Evolutionary conservation across 1,140 invertebrate species (phyloP).

Genomic region (Bradysia coprophila): DNA sequence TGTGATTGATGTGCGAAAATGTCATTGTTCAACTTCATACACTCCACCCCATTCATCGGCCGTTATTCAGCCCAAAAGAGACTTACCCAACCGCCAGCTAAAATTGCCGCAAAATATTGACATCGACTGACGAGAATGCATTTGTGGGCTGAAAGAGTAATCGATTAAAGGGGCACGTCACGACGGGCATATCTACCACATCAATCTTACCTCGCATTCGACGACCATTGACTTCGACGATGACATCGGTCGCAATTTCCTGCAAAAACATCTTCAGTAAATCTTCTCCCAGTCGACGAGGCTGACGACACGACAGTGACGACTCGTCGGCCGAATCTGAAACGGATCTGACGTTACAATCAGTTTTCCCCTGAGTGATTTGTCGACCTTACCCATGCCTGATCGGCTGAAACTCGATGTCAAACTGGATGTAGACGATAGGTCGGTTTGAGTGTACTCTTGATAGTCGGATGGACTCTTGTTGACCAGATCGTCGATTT

Average conservation of each 20-base stretch:
- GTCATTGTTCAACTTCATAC: too few species aligned
- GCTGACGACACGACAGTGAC: constrained; percentile 24
- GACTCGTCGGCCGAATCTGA: constrained; percentile 13
- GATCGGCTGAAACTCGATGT: constrained; percentile 22
- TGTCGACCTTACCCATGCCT: constrained; percentile 10
- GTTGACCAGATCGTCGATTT: constrained; percentile 3
- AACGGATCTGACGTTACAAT: neutral
- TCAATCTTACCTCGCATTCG: too few species aligned
- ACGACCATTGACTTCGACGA: constrained; percentile 56
- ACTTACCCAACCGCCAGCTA: constrained; percentile 66
- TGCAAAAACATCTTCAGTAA: constrained; percentile 75
- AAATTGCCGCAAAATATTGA: constrained; percentile 77
- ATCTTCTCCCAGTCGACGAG: constrained; percentile 56
- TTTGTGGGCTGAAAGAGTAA: too few species aligned
- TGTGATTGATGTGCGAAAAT: too few species aligned
- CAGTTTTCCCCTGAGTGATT: neutral
- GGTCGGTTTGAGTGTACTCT: constrained; percentile 16
- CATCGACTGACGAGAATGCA: constrained; percentile 76
- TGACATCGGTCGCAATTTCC: constrained; percentile 70
- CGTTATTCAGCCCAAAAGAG: too few species aligned
- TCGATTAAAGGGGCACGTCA: too few species aligned
- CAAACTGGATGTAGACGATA: constrained; percentile 11
- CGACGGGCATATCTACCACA: too few species aligned
- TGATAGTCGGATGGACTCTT: neutral
- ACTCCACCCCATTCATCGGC: too few species aligned